Percentiles rank a stretch among this genome's conserved stretches.
Conservation (phyloP, 2,797 vertebrate genomes). For the Chelon auratus region DNA sequence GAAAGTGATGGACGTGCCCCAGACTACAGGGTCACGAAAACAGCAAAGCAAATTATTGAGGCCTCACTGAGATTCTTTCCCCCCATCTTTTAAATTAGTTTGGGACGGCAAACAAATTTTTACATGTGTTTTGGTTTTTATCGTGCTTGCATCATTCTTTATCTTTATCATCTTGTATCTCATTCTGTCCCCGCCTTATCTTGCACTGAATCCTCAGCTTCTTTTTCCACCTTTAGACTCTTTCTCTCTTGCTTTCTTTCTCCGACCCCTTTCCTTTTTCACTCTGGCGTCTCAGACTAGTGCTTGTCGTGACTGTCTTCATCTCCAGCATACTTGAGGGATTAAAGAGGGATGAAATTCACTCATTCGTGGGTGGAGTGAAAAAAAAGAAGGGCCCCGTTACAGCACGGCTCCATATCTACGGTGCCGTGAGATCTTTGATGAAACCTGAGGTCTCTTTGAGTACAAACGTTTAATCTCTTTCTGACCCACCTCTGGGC, state of each 20-base stretch:
- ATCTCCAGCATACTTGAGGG: constrained; percentile 85
- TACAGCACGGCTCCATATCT: constrained; percentile 73
- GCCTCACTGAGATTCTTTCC: not conserved
- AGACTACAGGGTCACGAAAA: constrained; percentile 22
- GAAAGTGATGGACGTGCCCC: not conserved
- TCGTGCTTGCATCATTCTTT: not conserved
- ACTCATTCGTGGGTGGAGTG: constrained; percentile 72
- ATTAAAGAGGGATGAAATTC: constrained; percentile 86
- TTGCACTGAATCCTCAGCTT: constrained; percentile 1
- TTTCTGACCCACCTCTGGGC: constrained; percentile 31
- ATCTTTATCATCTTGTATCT: constrained; percentile 4
- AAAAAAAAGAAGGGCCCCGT: constrained; percentile 60
- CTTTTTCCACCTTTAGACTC: constrained; percentile 10
- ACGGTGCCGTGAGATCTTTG: constrained; percentile 70
- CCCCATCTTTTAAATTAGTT: constrained; percentile 2
- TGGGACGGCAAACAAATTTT: not conserved
- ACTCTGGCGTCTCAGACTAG: constrained; percentile 58
- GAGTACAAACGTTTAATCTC: constrained; percentile 55
- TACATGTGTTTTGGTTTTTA: constrained; percentile 2
- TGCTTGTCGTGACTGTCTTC: constrained; percentile 81
- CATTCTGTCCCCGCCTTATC: constrained; percentile 3
- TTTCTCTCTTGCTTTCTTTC: constrained; percentile 20
- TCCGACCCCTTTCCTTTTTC: constrained; percentile 37
- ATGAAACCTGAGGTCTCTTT: constrained; percentile 75
- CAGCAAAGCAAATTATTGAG: not conserved